These are phyloP conservation scores for Zalophus californianus DNA, from an alignment of 2,797 vertebrate species.

Conservation along the genomic window DNA sequence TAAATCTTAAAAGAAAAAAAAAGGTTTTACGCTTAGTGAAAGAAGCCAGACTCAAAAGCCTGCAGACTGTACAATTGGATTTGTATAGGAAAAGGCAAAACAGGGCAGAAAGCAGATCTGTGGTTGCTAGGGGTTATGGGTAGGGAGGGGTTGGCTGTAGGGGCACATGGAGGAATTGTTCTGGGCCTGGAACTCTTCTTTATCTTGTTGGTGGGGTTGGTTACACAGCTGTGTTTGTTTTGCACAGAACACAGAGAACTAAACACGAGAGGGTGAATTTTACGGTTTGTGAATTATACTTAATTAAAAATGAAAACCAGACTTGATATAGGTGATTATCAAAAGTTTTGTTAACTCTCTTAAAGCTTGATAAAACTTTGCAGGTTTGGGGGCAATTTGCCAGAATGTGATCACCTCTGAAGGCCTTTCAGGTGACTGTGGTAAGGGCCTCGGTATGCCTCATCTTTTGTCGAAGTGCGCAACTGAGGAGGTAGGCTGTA, in stretches of 20 bases:
- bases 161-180: background rate
- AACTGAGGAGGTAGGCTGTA: background rate
- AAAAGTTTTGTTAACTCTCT: background rate
- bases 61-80: background rate
- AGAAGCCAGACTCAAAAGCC: background rate
- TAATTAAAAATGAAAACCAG: conserved; percentile 34
- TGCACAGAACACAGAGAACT: background rate
- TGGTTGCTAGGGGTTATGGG: background rate
- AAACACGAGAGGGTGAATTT: background rate
- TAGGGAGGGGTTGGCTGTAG: background rate
- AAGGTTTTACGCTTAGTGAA: background rate
- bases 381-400: background rate
- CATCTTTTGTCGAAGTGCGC: background rate
- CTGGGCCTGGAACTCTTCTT: background rate
- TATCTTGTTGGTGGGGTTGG: background rate
- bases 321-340: background rate
- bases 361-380: conserved; percentile 15
- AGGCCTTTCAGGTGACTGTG: background rate
- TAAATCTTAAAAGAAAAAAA: background rate
- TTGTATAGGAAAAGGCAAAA: background rate
- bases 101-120: background rate
- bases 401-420: background rate
- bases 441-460: background rate
- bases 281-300: background rate
- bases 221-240: background rate